Evolutionary conservation across 2,113 vertebrate species (phyloP).

Genomic region (Hiodon alosoides): DNA sequence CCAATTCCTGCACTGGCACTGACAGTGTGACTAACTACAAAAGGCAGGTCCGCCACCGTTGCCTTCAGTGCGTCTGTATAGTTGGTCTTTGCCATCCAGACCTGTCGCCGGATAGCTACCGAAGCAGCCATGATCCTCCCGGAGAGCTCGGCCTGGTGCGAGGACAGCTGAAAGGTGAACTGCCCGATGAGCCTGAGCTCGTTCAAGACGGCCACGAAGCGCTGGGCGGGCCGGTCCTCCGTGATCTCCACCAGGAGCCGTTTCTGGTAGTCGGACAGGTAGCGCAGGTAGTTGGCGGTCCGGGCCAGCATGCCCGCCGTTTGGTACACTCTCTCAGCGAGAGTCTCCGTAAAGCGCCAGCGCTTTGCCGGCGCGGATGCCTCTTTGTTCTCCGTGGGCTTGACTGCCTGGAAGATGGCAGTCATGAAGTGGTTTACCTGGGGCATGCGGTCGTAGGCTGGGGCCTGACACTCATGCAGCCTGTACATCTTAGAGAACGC

Average conservation of each 20-base stretch:
- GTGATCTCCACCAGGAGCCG: constrained; percentile 32
- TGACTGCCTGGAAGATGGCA: constrained; percentile 38
- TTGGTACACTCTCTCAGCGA: constrained; percentile 39
- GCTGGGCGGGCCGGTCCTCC: constrained; percentile 22
- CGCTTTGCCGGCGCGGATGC: constrained; percentile 10
- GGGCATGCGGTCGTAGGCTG: constrained; percentile 38
- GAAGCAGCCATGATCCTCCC: constrained; percentile 43
- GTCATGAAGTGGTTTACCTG: constrained; percentile 41
- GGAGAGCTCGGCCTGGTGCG: constrained; percentile 42
- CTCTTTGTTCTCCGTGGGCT: constrained; percentile 29
- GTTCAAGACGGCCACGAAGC: constrained; percentile 21
- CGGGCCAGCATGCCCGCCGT: constrained; percentile 41
- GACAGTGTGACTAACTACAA: constrained; percentile 29
- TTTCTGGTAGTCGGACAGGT: constrained; percentile 42
- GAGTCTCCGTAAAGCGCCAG: constrained; percentile 31
- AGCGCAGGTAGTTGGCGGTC: constrained; percentile 40
- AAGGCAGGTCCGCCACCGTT: constrained; percentile 40
- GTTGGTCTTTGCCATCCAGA: constrained; percentile 43
- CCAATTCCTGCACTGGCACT: constrained; percentile 19
- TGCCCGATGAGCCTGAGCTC: constrained; percentile 42
- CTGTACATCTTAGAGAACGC: constrained; percentile 37
- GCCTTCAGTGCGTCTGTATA: constrained; percentile 36
- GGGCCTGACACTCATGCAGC: constrained; percentile 36
- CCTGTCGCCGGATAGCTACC: constrained; percentile 36
- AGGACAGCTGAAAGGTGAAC: constrained; percentile 37